phyloP scores from a whole-genome alignment of 2,797 vertebrate genomes.

The Hypotaenidia philippensis region DNA sequence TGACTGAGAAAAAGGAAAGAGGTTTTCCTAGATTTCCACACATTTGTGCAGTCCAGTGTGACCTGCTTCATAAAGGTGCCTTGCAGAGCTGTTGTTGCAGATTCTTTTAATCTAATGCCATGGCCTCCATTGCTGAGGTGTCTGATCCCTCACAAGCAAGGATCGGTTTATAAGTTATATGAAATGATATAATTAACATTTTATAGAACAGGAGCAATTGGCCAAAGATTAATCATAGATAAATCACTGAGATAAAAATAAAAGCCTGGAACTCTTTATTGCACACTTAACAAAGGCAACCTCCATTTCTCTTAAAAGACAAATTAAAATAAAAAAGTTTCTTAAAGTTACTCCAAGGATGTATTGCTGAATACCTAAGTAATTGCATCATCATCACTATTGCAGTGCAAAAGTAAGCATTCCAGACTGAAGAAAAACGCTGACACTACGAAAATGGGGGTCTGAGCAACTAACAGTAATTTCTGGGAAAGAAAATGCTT shows the following conservation, averaged over 20 bases:
- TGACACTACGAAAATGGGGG: not conserved
- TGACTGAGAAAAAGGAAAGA: not conserved
- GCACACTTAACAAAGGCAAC: not conserved
- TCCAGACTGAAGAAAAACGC: not conserved
- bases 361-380: not conserved
- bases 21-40: not conserved
- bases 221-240: not conserved
- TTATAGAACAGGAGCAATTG: not conserved
- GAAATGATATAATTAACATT: not conserved
- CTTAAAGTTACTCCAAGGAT: not conserved
- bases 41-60: not conserved
- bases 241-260: not conserved
- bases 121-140: not conserved
- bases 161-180: not conserved
- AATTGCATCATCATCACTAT: not conserved
- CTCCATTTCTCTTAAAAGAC: not conserved
- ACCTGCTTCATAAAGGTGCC: not conserved
- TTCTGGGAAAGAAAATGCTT: not conserved
- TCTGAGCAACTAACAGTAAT: not conserved
- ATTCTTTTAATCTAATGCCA: not conserved
- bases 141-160: not conserved
- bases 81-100: not conserved
- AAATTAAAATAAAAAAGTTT: not conserved
- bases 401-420: not conserved
- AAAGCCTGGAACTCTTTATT: not conserved